phyloP scores from a whole-genome alignment of 2,888 invertebrate species.

The Altica lythri region DNA sequence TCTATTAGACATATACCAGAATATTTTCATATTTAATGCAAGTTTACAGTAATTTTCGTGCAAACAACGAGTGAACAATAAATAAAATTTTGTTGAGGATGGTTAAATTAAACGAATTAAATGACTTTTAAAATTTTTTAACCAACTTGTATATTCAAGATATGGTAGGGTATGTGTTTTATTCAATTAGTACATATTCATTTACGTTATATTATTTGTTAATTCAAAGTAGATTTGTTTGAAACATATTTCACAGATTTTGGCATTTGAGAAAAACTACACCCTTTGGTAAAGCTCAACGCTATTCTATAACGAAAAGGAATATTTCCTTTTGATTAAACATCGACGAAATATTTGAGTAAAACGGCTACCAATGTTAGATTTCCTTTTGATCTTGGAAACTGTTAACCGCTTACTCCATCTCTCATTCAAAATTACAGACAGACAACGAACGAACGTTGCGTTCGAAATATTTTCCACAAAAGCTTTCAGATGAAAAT shows the following conservation, averaged over 20 bases:
- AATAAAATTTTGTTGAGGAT: too few species aligned
- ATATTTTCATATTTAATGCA: too few species aligned
- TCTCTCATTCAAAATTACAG: constrained; percentile 42
- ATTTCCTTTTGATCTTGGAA: constrained; percentile 38
- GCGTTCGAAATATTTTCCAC: constrained; percentile 44
- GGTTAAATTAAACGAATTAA: too few species aligned
- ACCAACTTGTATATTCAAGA: too few species aligned
- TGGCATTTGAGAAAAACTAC: not conserved
- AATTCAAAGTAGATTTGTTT: not conserved
- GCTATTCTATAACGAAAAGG: constrained; percentile 30
- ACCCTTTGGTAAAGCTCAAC: constrained; percentile 8
- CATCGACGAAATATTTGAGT: constrained; percentile 40
- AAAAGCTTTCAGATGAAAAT: constrained; percentile 43
- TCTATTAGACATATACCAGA: too few species aligned
- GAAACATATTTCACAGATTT: not conserved
- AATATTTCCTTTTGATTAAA: constrained; percentile 41
- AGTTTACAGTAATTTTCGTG: too few species aligned
- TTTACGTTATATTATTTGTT: not conserved
- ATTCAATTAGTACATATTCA: too few species aligned
- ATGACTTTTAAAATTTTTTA: too few species aligned
- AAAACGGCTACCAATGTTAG: constrained; percentile 38
- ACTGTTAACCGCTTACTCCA: constrained; percentile 39
- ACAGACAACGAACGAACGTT: constrained; percentile 31
- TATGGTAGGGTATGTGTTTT: too few species aligned
- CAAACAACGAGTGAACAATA: too few species aligned